A percentile compares a stretch with the other conserved stretches of the same genome.
phyloP scores from a whole-genome alignment of 2,888 invertebrate species.

The Drosophila conformis region DNA sequence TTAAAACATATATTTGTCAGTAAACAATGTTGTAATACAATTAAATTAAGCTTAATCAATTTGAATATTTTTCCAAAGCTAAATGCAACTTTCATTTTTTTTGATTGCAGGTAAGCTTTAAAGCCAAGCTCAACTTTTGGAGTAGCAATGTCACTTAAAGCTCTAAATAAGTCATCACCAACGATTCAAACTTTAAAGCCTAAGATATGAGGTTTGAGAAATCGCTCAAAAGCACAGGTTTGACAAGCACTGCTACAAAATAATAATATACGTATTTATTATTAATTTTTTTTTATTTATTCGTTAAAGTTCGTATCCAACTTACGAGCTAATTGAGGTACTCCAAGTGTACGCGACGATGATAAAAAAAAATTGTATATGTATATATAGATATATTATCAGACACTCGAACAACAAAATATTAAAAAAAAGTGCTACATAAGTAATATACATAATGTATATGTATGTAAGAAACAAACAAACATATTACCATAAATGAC shows the following conservation, averaged over 20 bases:
- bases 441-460: conserved; percentile 23
- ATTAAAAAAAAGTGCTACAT: conserved; percentile 23
- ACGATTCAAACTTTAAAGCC: conserved; percentile 12
- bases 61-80: conserved; percentile 11
- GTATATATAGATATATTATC: conserved; percentile 23
- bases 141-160: neutral
- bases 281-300: conserved; percentile 30
- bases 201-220: neutral
- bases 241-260: conserved; percentile 18
- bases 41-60: neutral
- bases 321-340: conserved; percentile 72
- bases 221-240: conserved; percentile 15
- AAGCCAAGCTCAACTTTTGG: conserved; percentile 1
- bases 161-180: neutral
- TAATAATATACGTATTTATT: neutral
- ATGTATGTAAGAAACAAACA: conserved; percentile 31
- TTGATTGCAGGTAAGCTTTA: conserved; percentile 66
- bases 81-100: conserved; percentile 3
- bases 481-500: conserved; percentile 75
- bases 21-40: neutral
- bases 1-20: neutral
- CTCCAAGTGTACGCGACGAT: conserved; percentile 67
- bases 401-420: conserved; percentile 32
- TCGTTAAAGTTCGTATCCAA: conserved; percentile 39
- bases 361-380: conserved; percentile 29